Conservation (phyloP, 2,113 vertebrate genomes). For the Edolisoma coerulescens region DNA sequence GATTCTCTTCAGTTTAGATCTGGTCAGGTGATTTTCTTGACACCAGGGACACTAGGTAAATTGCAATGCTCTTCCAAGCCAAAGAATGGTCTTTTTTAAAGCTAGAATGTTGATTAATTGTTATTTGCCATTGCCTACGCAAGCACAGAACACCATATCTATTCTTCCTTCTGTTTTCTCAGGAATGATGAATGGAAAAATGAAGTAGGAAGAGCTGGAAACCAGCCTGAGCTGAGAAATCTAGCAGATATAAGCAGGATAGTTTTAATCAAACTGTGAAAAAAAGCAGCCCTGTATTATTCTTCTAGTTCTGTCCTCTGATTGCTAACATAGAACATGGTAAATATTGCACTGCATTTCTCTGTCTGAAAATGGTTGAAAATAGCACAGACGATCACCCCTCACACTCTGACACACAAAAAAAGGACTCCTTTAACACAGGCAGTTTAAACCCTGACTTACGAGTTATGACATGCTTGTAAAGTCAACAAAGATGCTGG, state of each 20-base stretch:
- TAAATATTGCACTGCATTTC: background rate
- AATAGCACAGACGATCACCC: background rate
- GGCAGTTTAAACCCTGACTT: background rate
- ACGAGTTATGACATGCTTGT: background rate
- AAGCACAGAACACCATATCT: conserved; percentile 65
- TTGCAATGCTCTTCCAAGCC: conserved; percentile 54
- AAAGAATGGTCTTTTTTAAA: conserved; percentile 69
- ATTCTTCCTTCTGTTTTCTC: conserved; percentile 53
- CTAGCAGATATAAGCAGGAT: conserved; percentile 17
- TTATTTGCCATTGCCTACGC: conserved; percentile 71
- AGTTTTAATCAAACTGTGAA: conserved; percentile 32
- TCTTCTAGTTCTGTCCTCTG: conserved; percentile 4
- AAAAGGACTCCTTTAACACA: background rate
- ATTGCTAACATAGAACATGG: background rate
- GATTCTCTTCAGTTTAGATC: conserved; percentile 57
- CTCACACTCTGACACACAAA: background rate
- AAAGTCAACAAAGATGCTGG: background rate
- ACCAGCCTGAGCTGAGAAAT: conserved; percentile 43
- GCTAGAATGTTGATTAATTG: conserved; percentile 67
- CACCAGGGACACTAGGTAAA: conserved; percentile 66
- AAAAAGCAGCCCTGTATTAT: conserved; percentile 38
- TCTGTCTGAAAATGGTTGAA: background rate
- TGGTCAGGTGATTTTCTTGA: conserved; percentile 55
- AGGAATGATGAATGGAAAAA: conserved; percentile 61
- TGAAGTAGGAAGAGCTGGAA: conserved; percentile 27